A percentile compares a stretch with the other conserved stretches of the same genome.
Conservation (phyloP, 2,113 vertebrate genomes). For the Syngnathus typhle region DNA sequence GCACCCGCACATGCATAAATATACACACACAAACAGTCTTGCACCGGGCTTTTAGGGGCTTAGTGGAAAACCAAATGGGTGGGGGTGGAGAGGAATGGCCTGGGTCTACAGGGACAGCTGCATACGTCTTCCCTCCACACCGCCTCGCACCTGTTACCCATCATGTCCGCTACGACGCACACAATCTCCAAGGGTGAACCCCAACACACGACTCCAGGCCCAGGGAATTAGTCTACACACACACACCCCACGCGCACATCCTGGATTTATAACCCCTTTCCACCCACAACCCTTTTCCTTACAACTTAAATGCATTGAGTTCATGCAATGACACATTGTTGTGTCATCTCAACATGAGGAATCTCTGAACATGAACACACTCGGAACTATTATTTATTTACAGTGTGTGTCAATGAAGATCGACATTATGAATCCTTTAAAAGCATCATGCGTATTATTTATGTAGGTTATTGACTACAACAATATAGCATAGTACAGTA, state of each 20-base stretch:
- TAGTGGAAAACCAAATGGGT: slow-evolving; percentile 59
- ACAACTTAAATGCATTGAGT: neutral
- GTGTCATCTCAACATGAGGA: neutral
- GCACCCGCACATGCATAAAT: slow-evolving; percentile 17
- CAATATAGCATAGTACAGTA: neutral
- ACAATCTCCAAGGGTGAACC: slow-evolving; percentile 29
- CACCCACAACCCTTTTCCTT: neutral
- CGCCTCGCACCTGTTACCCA: slow-evolving; percentile 72
- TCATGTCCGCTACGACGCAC: slow-evolving; percentile 63
- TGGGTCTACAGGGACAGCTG: slow-evolving; percentile 62
- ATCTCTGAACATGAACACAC: neutral
- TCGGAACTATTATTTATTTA: neutral
- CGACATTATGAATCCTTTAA: neutral
- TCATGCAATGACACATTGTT: neutral
- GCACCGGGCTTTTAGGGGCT: slow-evolving; percentile 40
- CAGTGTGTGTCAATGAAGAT: neutral
- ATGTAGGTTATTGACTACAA: too few species aligned
- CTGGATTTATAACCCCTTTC: neutral
- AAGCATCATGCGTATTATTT: too few species aligned
- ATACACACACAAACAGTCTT: slow-evolving; percentile 17
- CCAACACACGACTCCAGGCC: slow-evolving; percentile 15
- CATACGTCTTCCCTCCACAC: slow-evolving; percentile 42
- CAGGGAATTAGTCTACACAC: slow-evolving; percentile 12
- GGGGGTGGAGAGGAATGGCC: slow-evolving; percentile 44
- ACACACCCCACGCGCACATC: neutral